Percentiles rank a stretch among this genome's conserved stretches.
These are phyloP conservation scores for Macquaria australasica DNA, from an alignment of 2,113 vertebrate species.

Conservation along the genomic window DNA sequence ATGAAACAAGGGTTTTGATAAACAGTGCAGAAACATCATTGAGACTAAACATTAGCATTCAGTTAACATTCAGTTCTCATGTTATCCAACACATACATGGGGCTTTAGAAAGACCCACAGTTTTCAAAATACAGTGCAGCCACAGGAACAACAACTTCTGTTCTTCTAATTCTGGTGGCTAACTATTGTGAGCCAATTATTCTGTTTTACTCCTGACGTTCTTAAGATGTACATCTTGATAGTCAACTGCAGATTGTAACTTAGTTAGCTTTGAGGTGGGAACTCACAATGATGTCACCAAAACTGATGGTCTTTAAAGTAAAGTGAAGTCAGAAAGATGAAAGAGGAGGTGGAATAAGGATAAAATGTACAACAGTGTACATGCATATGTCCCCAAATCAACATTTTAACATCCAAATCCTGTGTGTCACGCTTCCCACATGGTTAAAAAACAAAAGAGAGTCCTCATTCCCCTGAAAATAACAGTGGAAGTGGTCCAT, in stretches of 20 bases:
- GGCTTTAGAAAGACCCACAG: neutral
- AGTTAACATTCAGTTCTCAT: neutral
- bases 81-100: neutral
- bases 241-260: neutral
- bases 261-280: neutral
- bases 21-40: neutral
- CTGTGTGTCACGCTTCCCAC: conserved; percentile 15
- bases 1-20: neutral
- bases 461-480: neutral
- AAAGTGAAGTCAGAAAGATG: too few species aligned
- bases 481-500: conserved; percentile 49
- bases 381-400: too few species aligned
- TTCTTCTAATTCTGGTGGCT: neutral
- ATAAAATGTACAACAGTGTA: too few species aligned
- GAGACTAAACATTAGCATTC: neutral
- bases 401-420: neutral
- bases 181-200: neutral
- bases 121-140: neutral
- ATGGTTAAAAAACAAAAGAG: neutral
- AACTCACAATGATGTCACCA: neutral
- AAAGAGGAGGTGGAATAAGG: too few species aligned
- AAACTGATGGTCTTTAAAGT: too few species aligned
- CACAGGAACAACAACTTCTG: neutral
- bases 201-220: neutral
- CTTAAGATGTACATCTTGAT: neutral